Evolutionary conservation across 2,888 invertebrate genomes (phyloP), one percentile per base, ranked within the genome.

Genomic region (Lepidonotus clava): DNA sequence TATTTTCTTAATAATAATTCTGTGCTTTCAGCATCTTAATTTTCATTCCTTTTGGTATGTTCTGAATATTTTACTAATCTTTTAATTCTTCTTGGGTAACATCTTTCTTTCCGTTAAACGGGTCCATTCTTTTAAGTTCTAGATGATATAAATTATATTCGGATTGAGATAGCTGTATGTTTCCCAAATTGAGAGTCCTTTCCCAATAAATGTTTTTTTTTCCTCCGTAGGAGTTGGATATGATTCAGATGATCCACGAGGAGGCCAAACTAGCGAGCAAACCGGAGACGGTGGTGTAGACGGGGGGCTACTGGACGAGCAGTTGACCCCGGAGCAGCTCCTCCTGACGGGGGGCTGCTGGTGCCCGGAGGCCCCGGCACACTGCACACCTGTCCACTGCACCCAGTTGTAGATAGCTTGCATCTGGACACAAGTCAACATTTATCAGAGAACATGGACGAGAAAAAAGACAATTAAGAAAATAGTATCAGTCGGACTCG

Each of bases 211-310:
- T 28, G 67, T 67, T 36, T 36, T 40, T 86, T 56, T 86, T 77
- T 83, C 86, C 66, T 38, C 90, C 90, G 21, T 90, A 94, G 93
- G 92, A 93, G 56, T 83, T 93, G 36, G 93, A 93, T 84, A 89
- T 92, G 86, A 91, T 91, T 28, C 92, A 93, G 34, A 92, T 93
- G 92, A 91, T 92, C 18, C 91, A 92, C 83, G 91, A 92, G 86
- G 94, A 94, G 88, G 94, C 93, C 0, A 92, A 92, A 76, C 89
- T 94, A 83, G 94, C 93, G 32, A 91, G 91, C 51, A 93, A 92
- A 86, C 93, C 93, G 32, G 94, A 94, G 87, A 93, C 94, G 24
- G 93, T 93, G 87, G 92, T 94, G 83, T 94, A 89, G 28, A 5
- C 14, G n/a, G n/a, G n/a, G n/a, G n/a, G n/a, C n/a, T n/a, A n/a